Conservation (phyloP, 1,140 invertebrate species). For the Drosophila yakuba region DNA sequence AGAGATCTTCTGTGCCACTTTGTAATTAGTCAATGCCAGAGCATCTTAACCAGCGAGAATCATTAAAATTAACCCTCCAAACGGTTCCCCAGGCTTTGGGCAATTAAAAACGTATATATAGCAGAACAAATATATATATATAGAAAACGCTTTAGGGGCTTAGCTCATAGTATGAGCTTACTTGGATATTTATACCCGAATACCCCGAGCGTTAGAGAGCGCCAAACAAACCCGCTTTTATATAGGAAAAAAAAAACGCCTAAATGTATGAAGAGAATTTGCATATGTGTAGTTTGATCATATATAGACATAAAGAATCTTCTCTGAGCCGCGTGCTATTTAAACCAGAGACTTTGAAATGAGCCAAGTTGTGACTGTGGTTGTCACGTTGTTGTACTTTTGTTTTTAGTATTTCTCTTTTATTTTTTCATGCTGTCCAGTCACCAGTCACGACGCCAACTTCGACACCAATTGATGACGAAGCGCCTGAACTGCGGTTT, state of each 20-base stretch:
- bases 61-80: slow-evolving; percentile 78
- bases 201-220: slow-evolving; percentile 4
- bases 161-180: slow-evolving; percentile 63
- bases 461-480: slow-evolving; percentile 61
- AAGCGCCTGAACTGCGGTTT: slow-evolving; percentile 32
- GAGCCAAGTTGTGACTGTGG: slow-evolving; percentile 41
- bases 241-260: slow-evolving; percentile 8
- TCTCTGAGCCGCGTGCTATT: slow-evolving; percentile 62
- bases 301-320: slow-evolving; percentile 49
- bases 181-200: slow-evolving; percentile 26
- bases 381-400: slow-evolving; percentile 37
- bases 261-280: slow-evolving; percentile 17
- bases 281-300: slow-evolving; percentile 25
- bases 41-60: slow-evolving; percentile 45
- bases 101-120: slow-evolving; percentile 31
- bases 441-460: slow-evolving; percentile 49
- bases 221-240: slow-evolving; percentile 23
- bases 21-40: slow-evolving; percentile 43
- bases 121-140: slow-evolving; percentile 16
- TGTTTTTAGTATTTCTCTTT: slow-evolving; percentile 10
- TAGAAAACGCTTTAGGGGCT: slow-evolving; percentile 44
- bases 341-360: slow-evolving; percentile 66
- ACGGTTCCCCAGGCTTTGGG: slow-evolving; percentile 35
- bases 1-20: slow-evolving; percentile 15
- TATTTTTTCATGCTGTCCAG: slow-evolving; percentile 33